These are phyloP conservation scores for Phaethon lepturus DNA, from an alignment of 2,113 vertebrate species.

Conservation along the genomic window DNA sequence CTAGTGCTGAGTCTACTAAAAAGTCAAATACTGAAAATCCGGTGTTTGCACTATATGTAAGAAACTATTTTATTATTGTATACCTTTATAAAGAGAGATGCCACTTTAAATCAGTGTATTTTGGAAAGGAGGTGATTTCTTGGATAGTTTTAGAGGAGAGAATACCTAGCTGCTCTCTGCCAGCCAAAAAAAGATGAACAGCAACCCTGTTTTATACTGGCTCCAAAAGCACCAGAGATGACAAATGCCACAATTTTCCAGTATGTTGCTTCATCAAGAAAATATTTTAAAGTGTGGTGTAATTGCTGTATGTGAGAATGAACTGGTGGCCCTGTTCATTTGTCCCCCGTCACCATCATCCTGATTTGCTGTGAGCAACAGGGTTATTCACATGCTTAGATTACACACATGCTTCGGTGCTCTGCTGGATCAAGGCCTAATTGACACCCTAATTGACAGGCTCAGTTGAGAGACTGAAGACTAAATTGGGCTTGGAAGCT, in stretches of 20 bases:
- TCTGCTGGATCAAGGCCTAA: conserved; percentile 64
- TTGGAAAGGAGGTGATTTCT: background rate
- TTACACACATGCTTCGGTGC: conserved; percentile 49
- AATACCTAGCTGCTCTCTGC: background rate
- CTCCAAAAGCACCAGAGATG: background rate
- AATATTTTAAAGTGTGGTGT: background rate
- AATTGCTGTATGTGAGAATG: conserved; percentile 34
- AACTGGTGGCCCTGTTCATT: conserved; percentile 47
- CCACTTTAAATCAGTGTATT: background rate
- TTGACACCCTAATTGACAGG: conserved; percentile 66
- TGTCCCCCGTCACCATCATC: background rate
- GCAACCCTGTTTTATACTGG: background rate
- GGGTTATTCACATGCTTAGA: conserved; percentile 59
- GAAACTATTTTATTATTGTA: background rate
- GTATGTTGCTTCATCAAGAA: conserved; percentile 14
- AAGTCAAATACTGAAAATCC: background rate
- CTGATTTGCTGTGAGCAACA: conserved; percentile 46
- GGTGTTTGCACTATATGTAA: background rate
- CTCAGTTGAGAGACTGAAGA: conserved; percentile 56
- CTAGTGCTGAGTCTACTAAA: background rate
- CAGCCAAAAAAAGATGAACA: background rate
- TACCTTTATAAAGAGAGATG: background rate
- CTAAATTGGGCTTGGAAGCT: conserved; percentile 63
- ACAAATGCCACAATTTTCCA: background rate
- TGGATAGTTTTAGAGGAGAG: background rate